phyloP scores from a whole-genome alignment of 1,140 invertebrate genomes.

The Hyphantria cunea region DNA sequence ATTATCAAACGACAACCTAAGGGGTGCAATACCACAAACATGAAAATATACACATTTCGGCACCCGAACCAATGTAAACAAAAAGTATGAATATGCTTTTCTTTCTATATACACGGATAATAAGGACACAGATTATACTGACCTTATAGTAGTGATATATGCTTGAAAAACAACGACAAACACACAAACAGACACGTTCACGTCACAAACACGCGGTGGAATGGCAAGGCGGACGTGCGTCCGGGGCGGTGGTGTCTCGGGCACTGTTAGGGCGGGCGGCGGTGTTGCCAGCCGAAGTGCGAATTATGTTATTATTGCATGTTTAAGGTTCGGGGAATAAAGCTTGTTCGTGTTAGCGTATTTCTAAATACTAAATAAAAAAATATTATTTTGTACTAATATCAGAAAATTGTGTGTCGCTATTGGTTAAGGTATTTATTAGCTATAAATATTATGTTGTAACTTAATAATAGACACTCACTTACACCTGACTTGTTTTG shows the following conservation, averaged over 20 bases:
- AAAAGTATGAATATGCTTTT: not conserved
- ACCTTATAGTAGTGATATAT: not conserved
- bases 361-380: not conserved
- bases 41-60: not conserved
- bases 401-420: too few relatives aligned
- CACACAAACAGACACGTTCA: conserved; percentile 43
- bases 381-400: too few relatives aligned
- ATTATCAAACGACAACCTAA: not conserved
- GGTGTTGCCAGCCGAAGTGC: conserved; percentile 10
- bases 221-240: conserved; percentile 47
- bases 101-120: not conserved
- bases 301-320: conserved; percentile 25
- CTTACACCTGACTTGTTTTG: too few relatives aligned
- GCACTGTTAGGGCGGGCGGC: conserved; percentile 59
- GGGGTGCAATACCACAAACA: not conserved
- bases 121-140: not conserved
- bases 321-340: not conserved
- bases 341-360: not conserved
- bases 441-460: too few relatives aligned
- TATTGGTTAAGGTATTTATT: too few relatives aligned
- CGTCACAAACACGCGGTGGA: conserved; percentile 45
- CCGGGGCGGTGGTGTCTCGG: conserved; percentile 41
- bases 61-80: not conserved
- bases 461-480: too few relatives aligned
- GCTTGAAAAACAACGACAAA: conserved; percentile 14